Evolutionary conservation across 1,140 invertebrate species (phyloP).

Genomic region (Zaprionus ghesquierei): DNA sequence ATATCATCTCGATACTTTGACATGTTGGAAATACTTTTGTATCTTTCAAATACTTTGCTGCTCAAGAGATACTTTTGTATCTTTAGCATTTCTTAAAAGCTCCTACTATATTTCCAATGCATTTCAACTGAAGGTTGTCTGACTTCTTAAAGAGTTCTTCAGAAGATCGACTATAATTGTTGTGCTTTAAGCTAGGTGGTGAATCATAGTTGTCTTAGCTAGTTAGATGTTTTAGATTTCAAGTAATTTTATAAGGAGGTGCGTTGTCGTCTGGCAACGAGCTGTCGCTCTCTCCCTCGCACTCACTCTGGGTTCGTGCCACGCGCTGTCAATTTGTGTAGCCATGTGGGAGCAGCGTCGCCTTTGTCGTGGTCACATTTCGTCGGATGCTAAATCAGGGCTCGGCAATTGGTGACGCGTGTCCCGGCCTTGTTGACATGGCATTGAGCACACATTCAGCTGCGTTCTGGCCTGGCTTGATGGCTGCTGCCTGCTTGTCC

Average conservation of each 20-base stretch:
- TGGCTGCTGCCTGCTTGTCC: neutral
- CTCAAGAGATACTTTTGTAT: too few relatives aligned
- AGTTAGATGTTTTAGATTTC: neutral
- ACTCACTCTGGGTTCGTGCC: neutral
- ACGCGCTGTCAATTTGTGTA: neutral
- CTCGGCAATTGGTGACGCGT: constrained; percentile 68
- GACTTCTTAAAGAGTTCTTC: neutral
- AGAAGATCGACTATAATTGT: neutral
- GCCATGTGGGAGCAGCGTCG: neutral
- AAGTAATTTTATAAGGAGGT: neutral
- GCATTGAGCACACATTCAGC: constrained; percentile 42
- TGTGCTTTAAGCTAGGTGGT: too few relatives aligned
- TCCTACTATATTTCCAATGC: too few relatives aligned
- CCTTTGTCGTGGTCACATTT: constrained; percentile 28
- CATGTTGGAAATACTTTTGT: too few relatives aligned
- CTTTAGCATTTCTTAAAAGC: too few relatives aligned
- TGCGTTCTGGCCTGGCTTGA: constrained; percentile 8
- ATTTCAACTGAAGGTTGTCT: too few relatives aligned
- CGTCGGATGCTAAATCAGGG: constrained; percentile 47
- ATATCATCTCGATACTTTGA: too few relatives aligned
- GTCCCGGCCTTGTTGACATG: constrained; percentile 70
- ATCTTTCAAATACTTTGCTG: too few relatives aligned
- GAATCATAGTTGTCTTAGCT: neutral
- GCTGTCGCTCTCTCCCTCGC: neutral
- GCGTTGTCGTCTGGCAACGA: neutral